These are phyloP conservation scores for Peromyscus attwateri DNA, from an alignment of 2,797 vertebrate species.

Conservation along the genomic window DNA sequence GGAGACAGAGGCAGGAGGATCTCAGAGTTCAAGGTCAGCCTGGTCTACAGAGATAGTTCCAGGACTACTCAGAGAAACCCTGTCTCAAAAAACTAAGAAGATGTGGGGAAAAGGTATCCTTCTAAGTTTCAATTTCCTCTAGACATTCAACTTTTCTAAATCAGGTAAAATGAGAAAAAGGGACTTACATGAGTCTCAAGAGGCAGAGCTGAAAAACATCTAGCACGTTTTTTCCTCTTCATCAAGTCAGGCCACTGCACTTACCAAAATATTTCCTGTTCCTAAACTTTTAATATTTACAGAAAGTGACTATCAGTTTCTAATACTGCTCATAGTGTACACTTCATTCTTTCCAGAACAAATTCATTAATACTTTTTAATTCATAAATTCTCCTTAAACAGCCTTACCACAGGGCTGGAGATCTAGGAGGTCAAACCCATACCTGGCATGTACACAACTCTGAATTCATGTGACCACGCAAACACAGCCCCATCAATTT, in stretches of 20 bases:
- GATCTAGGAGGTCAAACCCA: neutral
- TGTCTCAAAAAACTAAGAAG: neutral
- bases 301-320: constrained; percentile 22
- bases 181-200: neutral
- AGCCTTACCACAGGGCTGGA: neutral
- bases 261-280: neutral
- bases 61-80: neutral
- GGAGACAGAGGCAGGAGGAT: neutral
- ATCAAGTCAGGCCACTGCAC: neutral
- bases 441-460: neutral
- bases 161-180: neutral
- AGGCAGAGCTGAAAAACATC: neutral
- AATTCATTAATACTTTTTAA: constrained; percentile 14
- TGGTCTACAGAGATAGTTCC: neutral
- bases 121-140: constrained; percentile 46
- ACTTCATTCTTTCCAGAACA: constrained; percentile 23
- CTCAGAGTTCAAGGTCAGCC: neutral
- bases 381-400: constrained; percentile 56
- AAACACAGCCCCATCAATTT: neutral
- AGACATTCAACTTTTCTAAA: neutral
- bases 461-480: neutral
- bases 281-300: constrained; percentile 51
- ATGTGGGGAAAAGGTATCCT: neutral
- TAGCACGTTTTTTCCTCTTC: neutral
- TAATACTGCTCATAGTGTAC: neutral